phyloP scores from a whole-genome alignment of 2,797 vertebrate genomes.

The Enteromius afrohamiltoni region DNA sequence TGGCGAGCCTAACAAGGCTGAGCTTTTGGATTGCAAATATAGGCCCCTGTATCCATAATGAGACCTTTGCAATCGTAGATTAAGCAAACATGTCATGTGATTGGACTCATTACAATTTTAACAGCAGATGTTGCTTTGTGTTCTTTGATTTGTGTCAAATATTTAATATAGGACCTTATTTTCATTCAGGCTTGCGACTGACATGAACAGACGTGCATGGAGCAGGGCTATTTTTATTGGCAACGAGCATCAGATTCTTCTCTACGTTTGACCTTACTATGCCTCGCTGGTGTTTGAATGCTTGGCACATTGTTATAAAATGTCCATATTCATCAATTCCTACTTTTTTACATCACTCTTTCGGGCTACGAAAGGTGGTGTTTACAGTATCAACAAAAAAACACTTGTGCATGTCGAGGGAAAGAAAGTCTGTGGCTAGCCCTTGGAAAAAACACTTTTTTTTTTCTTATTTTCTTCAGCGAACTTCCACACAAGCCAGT shows the following conservation, averaged over 20 bases:
- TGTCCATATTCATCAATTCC: conserved; percentile 69
- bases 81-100: conserved; percentile 87
- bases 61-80: conserved; percentile 81
- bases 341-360: conserved; percentile 65
- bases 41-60: conserved; percentile 79
- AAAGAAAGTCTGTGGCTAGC: conserved; percentile 76
- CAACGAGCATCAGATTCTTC: conserved; percentile 33
- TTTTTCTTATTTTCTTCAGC: conserved; percentile 78
- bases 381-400: conserved; percentile 56
- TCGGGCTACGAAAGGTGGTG: conserved; percentile 67
- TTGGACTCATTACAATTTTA: conserved; percentile 85
- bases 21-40: conserved; percentile 81
- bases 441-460: conserved; percentile 59
- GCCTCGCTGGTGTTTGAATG: conserved; percentile 49
- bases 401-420: conserved; percentile 78
- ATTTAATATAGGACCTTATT: conserved; percentile 75
- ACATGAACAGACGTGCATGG: conserved; percentile 33
- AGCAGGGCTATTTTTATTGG: conserved; percentile 55
- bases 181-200: conserved; percentile 74
- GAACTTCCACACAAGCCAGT: conserved; percentile 68
- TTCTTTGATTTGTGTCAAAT: conserved; percentile 59
- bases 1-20: conserved; percentile 79
- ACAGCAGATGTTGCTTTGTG: conserved; percentile 72
- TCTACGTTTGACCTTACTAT: conserved; percentile 36
- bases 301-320: conserved; percentile 65